Conservation (phyloP, 1,140 invertebrate genomes). For the Drosophila littoralis region DNA sequence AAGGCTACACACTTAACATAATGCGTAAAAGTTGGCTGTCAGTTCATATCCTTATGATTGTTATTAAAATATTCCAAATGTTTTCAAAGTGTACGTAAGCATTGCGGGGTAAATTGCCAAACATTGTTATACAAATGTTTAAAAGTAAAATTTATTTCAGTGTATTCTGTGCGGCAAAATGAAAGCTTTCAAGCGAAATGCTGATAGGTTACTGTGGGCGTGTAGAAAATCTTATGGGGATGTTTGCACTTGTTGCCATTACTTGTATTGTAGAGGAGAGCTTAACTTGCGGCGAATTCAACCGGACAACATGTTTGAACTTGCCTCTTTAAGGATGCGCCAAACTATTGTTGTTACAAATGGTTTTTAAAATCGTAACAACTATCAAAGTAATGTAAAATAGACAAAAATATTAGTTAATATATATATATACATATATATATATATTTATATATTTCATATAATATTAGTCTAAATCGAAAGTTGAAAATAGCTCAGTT, state of each 20-base stretch:
- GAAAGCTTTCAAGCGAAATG: conserved; percentile 48
- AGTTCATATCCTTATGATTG: no score
- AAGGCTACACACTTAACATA: no score
- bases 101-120: no score
- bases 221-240: conserved; percentile 33
- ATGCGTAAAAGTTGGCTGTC: no score
- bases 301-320: conserved; percentile 66
- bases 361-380: background rate
- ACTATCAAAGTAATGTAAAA: no score
- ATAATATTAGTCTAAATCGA: background rate
- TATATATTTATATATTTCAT: background rate
- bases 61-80: no score
- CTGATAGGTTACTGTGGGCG: conserved; percentile 50
- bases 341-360: conserved; percentile 8
- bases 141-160: conserved; percentile 21
- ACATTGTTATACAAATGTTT: no score
- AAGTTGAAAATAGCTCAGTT: background rate
- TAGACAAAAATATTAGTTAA: background rate
- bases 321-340: background rate
- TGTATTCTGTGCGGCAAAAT: conserved; percentile 16
- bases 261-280: conserved; percentile 16
- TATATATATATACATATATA: background rate
- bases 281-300: conserved; percentile 64
- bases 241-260: conserved; percentile 72
- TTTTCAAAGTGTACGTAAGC: no score